A percentile compares a stretch with the other conserved stretches of the same genome.
phyloP scores from a whole-genome alignment of 2,888 invertebrate genomes.

The Erebia aethiops region DNA sequence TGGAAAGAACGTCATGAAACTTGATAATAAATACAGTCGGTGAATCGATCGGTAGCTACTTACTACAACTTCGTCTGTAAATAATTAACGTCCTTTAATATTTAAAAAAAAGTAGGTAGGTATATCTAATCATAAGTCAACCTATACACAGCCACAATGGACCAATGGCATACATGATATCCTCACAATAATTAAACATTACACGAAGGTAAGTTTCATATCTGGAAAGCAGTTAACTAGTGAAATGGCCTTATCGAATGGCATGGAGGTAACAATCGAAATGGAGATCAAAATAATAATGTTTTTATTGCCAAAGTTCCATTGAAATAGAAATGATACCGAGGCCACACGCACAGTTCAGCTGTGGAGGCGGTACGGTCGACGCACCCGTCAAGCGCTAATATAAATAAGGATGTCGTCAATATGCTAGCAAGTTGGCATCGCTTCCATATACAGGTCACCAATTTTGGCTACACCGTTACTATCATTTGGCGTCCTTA shows the following conservation, averaged over 20 bases:
- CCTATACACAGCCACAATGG: background rate
- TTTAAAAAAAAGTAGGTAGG: background rate
- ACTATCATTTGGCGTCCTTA: slow-evolving; percentile 34
- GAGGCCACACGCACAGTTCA: slow-evolving; percentile 76
- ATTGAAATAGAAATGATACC: slow-evolving; percentile 54
- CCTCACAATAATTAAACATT: background rate
- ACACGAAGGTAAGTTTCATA: background rate
- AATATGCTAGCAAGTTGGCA: slow-evolving; percentile 81
- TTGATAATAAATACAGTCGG: slow-evolving; percentile 58
- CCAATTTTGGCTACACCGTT: slow-evolving; percentile 49
- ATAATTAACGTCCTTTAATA: background rate
- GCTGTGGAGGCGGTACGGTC: slow-evolving; percentile 71
- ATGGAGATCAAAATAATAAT: slow-evolving; percentile 24
- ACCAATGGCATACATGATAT: no score
- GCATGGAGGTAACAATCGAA: slow-evolving; percentile 15
- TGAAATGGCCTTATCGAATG: slow-evolving; percentile 16
- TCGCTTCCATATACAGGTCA: slow-evolving; percentile 68
- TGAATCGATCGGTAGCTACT: slow-evolving; percentile 46
- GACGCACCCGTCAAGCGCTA: slow-evolving; percentile 75
- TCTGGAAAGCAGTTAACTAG: background rate
- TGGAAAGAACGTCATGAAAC: slow-evolving; percentile 63
- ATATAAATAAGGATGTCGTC: slow-evolving; percentile 83
- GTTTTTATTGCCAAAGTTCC: slow-evolving; percentile 35
- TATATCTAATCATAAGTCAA: background rate
- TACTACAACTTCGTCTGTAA: slow-evolving; percentile 3